phyloP scores from a whole-genome alignment of 2,113 vertebrate species.

The Scomber scombrus region DNA sequence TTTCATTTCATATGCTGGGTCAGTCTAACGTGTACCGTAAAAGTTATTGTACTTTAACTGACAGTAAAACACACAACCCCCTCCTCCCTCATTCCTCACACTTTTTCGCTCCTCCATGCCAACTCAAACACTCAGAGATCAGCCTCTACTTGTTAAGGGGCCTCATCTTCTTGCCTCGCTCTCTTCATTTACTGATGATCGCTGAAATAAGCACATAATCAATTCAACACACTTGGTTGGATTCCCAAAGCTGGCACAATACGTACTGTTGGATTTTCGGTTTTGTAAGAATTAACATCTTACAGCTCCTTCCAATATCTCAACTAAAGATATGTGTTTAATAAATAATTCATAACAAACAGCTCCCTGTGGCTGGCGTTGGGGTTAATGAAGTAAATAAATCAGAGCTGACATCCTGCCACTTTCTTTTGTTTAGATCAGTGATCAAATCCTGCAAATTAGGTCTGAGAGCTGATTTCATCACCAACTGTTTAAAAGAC shows the following conservation, averaged over 20 bases:
- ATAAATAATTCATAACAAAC: background rate
- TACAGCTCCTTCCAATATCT: background rate
- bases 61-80: background rate
- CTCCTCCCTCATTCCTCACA: slow-evolving; percentile 9
- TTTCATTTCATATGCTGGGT: background rate
- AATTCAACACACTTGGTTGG: background rate
- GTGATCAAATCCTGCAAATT: slow-evolving; percentile 7
- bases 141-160: slow-evolving; percentile 3
- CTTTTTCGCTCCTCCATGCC: background rate
- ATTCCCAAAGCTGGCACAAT: background rate
- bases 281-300: no score
- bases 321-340: background rate
- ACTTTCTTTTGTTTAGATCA: slow-evolving; percentile 9
- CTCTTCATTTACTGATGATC: background rate
- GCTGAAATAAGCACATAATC: background rate
- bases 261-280: background rate
- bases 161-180: background rate
- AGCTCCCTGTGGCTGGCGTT: background rate
- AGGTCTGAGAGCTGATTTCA: background rate
- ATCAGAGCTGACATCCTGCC: background rate
- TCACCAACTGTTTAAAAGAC: background rate
- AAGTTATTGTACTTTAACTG: slow-evolving; percentile 1
- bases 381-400: slow-evolving; percentile 14
- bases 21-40: background rate
- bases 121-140: slow-evolving; percentile 25